Percentiles rank a stretch among this genome's conserved stretches.
Evolutionary conservation across 1,140 invertebrate genomes (phyloP).

Genomic region (Tigriopus japonicus): DNA sequence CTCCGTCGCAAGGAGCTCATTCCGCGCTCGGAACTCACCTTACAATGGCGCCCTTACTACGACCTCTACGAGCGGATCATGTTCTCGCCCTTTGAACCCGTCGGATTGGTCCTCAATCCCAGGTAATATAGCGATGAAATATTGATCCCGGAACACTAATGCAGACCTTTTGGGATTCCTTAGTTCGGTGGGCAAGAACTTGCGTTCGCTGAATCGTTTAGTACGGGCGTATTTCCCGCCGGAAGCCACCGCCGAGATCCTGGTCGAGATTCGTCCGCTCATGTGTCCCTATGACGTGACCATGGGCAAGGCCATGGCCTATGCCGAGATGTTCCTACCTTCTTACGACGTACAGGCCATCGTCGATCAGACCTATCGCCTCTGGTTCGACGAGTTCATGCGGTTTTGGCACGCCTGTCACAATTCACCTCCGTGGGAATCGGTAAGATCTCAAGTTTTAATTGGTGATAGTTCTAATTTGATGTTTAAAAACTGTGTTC

Average conservation of each 20-base stretch:
- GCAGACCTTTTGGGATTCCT: not conserved
- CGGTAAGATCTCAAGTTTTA: not conserved
- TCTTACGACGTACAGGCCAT: constrained; percentile 23
- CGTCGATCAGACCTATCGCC: constrained; percentile 2
- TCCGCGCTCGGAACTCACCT: constrained; percentile 50
- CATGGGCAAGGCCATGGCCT: constrained; percentile 38
- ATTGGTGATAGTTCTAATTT: constrained; percentile 32
- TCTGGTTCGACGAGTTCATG: constrained; percentile 11
- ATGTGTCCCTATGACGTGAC: constrained; percentile 46
- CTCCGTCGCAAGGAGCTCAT: constrained; percentile 56
- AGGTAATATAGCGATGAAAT: constrained; percentile 28
- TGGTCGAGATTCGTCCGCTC: constrained; percentile 57
- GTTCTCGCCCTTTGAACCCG: constrained; percentile 31
- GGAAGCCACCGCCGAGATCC: constrained; percentile 60
- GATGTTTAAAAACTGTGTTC: not conserved
- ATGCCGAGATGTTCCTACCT: constrained; percentile 56
- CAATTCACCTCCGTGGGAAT: not conserved
- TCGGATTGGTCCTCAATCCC: constrained; percentile 36
- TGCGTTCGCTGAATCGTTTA: constrained; percentile 10
- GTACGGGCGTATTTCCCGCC: constrained; percentile 41
- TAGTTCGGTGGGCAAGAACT: not conserved
- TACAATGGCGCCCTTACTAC: constrained; percentile 73
- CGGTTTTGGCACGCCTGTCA: not conserved
- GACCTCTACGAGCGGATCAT: constrained; percentile 35
- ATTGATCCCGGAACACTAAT: not conserved